Evolutionary conservation across 2,113 vertebrate species (phyloP), one percentile per base, ranked within the genome.

Genomic region (Vulpes ferrilata): DNA sequence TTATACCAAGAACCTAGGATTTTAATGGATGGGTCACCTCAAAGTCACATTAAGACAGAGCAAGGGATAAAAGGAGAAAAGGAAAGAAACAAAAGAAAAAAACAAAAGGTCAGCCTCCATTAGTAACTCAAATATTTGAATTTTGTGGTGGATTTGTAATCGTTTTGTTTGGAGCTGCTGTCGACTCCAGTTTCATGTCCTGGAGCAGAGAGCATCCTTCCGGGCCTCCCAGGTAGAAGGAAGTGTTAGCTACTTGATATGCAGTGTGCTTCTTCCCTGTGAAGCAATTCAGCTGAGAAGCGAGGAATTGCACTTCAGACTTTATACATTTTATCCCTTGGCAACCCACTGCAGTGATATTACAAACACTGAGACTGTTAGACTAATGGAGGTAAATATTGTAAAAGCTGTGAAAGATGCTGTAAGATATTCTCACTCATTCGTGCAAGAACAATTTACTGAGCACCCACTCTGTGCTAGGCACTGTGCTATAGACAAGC

Each of bases 341-440:
- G 93, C 92, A 97, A 93, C 95, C 57, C 55, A 81, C 90, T 38
- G 48, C 59, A 76, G 91, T 97, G 89, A 93, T 92, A 92, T 82
- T 95, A 48, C 53, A 85, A 85, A 97, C 71, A 93, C 0, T 13
- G n/a, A 80, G 86, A 48, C 73, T 98, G 93, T 96, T 88, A 95
- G 67, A 51, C 89, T 97, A 98, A 96, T 97, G 78, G 85, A 60
- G 87, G 97, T 92, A 96, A 98, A 98, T 93, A 92, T 6, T 89
- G 51, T 12, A 87, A 82, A 97, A 97, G 73, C 97, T 93, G 96
- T 90, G 88, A 97, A 85, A 81, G 81, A 60, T 15, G 57, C 82
- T 92, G 74, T n/a, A 78, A 96, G 87, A 32, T 60, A 78, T 64
- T 85, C 88, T 85, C 88, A 12, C 71, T 81, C 55, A 11, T 84